Conservation (phyloP, 2,113 vertebrate species). For the Sinocyclocheilus rhinocerous region DNA sequence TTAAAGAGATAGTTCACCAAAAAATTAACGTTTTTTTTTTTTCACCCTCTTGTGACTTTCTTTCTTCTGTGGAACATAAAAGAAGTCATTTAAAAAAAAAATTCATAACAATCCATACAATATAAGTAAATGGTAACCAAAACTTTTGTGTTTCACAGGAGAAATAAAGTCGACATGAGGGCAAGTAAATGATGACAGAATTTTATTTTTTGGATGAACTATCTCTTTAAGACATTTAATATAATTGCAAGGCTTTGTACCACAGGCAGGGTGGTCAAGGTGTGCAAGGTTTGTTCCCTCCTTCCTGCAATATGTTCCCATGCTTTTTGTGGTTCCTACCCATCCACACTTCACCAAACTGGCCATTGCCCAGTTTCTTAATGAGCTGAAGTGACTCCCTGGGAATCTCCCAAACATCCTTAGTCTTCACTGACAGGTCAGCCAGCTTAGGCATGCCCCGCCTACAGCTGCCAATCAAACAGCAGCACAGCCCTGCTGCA, state of each 20-base stretch:
- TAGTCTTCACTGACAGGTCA: conserved; percentile 93
- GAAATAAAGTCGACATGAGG: background rate
- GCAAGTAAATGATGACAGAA: background rate
- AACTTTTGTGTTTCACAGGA: background rate
- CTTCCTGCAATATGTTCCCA: conserved; percentile 45
- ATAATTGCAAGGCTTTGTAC: conserved; percentile 12
- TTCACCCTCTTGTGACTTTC: too few species aligned
- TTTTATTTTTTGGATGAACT: background rate
- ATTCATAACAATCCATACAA: too few species aligned
- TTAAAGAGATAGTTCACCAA: too few species aligned
- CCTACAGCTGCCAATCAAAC: conserved; percentile 86
- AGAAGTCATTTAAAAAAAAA: too few species aligned
- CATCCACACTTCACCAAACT: conserved; percentile 97
- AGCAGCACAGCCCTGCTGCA: conserved; percentile 87
- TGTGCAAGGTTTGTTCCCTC: conserved; percentile 51
- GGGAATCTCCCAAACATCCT: conserved; percentile 93
- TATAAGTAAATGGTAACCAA: too few species aligned
- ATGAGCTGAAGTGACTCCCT: conserved; percentile 89
- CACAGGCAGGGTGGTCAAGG: conserved; percentile 42
- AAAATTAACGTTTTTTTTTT: too few species aligned
- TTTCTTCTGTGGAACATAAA: too few species aligned
- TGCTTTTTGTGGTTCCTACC: conserved; percentile 73
- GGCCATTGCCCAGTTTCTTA: conserved; percentile 91
- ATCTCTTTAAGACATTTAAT: background rate
- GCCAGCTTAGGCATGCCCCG: conserved; percentile 89